Conservation (phyloP, 2,113 vertebrate genomes). For the Misgurnus mizolepis region DNA sequence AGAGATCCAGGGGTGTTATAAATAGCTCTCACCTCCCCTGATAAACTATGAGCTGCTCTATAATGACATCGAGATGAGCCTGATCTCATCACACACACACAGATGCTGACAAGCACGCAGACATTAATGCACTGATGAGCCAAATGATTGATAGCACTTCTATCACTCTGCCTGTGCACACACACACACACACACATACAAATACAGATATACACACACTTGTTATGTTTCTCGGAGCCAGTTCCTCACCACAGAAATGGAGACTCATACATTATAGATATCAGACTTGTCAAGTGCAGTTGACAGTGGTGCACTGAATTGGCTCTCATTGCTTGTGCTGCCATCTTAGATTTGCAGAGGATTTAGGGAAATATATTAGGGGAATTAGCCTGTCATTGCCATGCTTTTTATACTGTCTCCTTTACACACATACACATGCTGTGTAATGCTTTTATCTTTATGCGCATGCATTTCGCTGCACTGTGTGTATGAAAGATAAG, state of each 20-base stretch:
- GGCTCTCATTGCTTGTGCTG: slow-evolving; percentile 35
- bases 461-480: not conserved
- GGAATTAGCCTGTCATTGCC: slow-evolving; percentile 23
- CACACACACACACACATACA: slow-evolving; percentile 17
- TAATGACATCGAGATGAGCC: slow-evolving; percentile 52
- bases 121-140: slow-evolving; percentile 52
- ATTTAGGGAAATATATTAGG: slow-evolving; percentile 23
- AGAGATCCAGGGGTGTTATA: slow-evolving; percentile 23
- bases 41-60: slow-evolving; percentile 46
- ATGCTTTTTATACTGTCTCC: not conserved
- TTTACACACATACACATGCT: not conserved
- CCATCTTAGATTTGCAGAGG: slow-evolving; percentile 34
- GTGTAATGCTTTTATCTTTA: slow-evolving; percentile 14
- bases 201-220: slow-evolving; percentile 2
- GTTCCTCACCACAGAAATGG: slow-evolving; percentile 9
- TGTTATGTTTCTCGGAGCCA: slow-evolving; percentile 23
- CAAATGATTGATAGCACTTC: slow-evolving; percentile 48
- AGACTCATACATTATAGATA: slow-evolving; percentile 48
- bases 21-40: slow-evolving; percentile 32
- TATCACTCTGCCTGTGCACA: slow-evolving; percentile 34
- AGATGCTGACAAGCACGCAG: slow-evolving; percentile 24
- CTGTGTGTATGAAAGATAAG: not conserved
- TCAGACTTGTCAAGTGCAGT: slow-evolving; percentile 46
- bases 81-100: slow-evolving; percentile 35
- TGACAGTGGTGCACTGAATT: slow-evolving; percentile 38